Base-by-base conservation (phyloP, 2,888 invertebrate genomes). In the Eupithecia exiguata region DNA sequence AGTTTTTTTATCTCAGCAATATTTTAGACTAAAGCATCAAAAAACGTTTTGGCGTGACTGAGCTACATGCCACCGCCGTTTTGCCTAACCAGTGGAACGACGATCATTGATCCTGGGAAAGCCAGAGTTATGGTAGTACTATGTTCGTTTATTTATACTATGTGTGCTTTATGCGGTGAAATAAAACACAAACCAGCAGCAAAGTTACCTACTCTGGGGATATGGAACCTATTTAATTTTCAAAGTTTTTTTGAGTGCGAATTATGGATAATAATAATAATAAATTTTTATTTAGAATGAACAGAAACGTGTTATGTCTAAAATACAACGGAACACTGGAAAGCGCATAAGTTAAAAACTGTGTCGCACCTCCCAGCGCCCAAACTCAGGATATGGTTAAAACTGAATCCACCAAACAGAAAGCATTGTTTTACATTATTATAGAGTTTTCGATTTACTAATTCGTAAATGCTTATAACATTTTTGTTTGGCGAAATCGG, bases 21-120 rank as follows among this genome's bases (percentile, higher is more conserved):
- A 53, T 53, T 53, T 53, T 53, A 21, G 2, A 53, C 21, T 21
- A 21, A 53, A 10, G 10, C 53, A 10, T 53, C 53, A 21, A 53
- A 53, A 53, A 53, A 21, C 53, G 21, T 53, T 58, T 58, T 58
- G 25, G 58, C 25, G 58, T 58, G 58, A 25, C 25, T 58, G 58
- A 58, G 58, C 5, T 58, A 25, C 58, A 58, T 58, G 58, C 58
- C 58, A 25, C 25, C n/a, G 9, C 21, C 25, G 58, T 58, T 58
- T 58, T 25, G 21, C 53, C 53, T 21, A 10, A 25, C 58, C 25
- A 58, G 53, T 53, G 25, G 53, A 21, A 21, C 21, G 21, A 21
- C 53, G 53, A 25, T 58, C 58, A 14, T 25, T 58, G 58, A 58
- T 58, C 10, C 53, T 53, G 49, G 58, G 25, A 14, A 25, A 12